Conservation (phyloP, 2,888 invertebrate genomes). For the Stenichneumon culpator region DNA sequence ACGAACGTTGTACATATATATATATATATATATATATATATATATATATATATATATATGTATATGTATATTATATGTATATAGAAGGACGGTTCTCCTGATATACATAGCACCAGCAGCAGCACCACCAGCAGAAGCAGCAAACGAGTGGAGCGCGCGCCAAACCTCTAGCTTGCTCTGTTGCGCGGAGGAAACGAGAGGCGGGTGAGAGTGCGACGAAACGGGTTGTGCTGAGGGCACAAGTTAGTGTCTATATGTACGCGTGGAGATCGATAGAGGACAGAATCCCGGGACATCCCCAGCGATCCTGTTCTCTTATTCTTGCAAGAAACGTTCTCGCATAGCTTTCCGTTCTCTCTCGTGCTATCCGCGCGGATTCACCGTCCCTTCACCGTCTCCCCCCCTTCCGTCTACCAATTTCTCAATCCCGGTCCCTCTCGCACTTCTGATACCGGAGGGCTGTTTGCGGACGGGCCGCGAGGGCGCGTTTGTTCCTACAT, state of each 20-base stretch:
- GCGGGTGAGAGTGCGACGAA: slow-evolving; percentile 59
- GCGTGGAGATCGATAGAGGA: slow-evolving; percentile 83
- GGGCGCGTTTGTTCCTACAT: slow-evolving; percentile 36
- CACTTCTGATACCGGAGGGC: slow-evolving; percentile 70
- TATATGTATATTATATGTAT: not conserved
- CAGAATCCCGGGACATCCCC: slow-evolving; percentile 85
- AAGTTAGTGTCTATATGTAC: slow-evolving; percentile 83
- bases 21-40: not conserved
- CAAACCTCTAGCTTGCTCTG: slow-evolving; percentile 53
- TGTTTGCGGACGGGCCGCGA: slow-evolving; percentile 63
- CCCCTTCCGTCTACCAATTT: slow-evolving; percentile 65
- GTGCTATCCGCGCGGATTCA: slow-evolving; percentile 2
- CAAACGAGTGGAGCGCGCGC: slow-evolving; percentile 65
- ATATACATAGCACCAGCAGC: slow-evolving; percentile 65
- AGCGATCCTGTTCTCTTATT: slow-evolving; percentile 85
- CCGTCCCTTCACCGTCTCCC: not conserved
- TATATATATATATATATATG: not conserved
- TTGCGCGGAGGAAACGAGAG: slow-evolving; percentile 28
- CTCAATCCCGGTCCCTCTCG: slow-evolving; percentile 72
- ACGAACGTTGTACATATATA: not conserved
- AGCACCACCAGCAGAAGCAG: slow-evolving; percentile 34
- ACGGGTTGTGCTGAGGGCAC: slow-evolving; percentile 80
- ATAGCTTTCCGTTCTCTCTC: slow-evolving; percentile 70
- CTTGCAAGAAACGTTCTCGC: slow-evolving; percentile 84
- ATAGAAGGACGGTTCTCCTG: slow-evolving; percentile 34